Percentiles rank a stretch among this genome's conserved stretches.
Evolutionary conservation across 1,140 invertebrate genomes (phyloP).

Genomic region (Calephelis nemesis): DNA sequence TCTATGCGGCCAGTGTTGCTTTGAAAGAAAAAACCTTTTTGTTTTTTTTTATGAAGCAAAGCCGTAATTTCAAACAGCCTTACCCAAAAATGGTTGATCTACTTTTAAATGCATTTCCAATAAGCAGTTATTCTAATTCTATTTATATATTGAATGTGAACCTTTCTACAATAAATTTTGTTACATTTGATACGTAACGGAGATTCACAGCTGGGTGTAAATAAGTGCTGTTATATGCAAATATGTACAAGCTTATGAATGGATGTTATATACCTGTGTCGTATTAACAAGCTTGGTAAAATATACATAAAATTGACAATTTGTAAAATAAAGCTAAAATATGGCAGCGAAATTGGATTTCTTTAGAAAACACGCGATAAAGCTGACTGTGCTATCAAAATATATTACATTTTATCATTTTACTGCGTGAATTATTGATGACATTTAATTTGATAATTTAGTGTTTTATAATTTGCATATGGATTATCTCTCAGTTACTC

Average conservation of each 20-base stretch:
- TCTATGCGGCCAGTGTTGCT: conserved; percentile 60
- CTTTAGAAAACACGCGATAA: conserved; percentile 17
- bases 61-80: conserved; percentile 17
- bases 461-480: conserved; percentile 14
- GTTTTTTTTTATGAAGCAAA: conserved; percentile 23
- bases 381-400: conserved; percentile 13
- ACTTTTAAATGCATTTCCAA: conserved; percentile 15
- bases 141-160: conserved; percentile 3
- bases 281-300: conserved; percentile 8
- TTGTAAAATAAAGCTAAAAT: conserved; percentile 13
- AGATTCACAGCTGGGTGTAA: conserved; percentile 15
- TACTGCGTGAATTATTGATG: conserved; percentile 15
- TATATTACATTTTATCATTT: conserved; percentile 18
- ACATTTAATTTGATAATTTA: conserved; percentile 16
- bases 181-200: conserved; percentile 19
- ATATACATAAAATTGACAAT: conserved; percentile 17
- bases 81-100: conserved; percentile 7
- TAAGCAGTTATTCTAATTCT: neutral
- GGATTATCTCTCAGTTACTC: conserved; percentile 8
- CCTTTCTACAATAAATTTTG: conserved; percentile 20
- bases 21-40: conserved; percentile 47
- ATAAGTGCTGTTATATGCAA: conserved; percentile 13
- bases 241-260: conserved; percentile 17
- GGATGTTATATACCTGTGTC: conserved; percentile 11
- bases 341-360: conserved; percentile 16